phyloP scores from a whole-genome alignment of 1,140 invertebrate genomes.

The Globodera ellingtonae region DNA sequence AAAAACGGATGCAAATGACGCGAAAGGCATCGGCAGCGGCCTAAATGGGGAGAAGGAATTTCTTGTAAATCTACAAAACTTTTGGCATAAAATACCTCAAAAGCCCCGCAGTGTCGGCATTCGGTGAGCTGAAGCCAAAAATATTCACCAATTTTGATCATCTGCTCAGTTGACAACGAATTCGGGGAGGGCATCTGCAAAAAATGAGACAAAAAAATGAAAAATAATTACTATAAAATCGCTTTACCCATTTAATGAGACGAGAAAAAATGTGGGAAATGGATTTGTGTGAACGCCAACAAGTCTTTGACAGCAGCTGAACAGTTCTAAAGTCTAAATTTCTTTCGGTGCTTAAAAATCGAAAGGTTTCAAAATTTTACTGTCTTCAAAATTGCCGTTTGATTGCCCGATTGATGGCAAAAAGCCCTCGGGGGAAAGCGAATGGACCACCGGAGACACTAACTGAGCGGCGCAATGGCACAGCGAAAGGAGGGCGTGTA shows the following conservation, averaged over 20 bases:
- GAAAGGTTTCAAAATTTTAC: constrained; percentile 6
- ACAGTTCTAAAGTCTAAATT: constrained; percentile 2
- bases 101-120: constrained; percentile 57
- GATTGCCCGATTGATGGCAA: constrained; percentile 19
- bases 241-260: constrained; percentile 33
- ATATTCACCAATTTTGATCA: constrained; percentile 49
- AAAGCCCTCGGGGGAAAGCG: constrained; percentile 46
- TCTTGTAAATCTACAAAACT: not conserved
- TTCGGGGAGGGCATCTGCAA: constrained; percentile 12
- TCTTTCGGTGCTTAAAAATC: not conserved
- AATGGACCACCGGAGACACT: constrained; percentile 40
- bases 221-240: no score
- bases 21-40: constrained; percentile 52
- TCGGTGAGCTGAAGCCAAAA: constrained; percentile 58
- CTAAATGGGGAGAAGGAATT: not conserved
- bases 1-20: constrained; percentile 45
- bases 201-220: constrained; percentile 9
- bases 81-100: constrained; percentile 34
- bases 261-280: constrained; percentile 52
- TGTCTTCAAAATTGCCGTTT: not conserved
- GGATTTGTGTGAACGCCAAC: constrained; percentile 55
- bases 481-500: constrained; percentile 25
- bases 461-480: constrained; percentile 39
- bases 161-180: constrained; percentile 16
- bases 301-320: constrained; percentile 49